These are phyloP conservation scores for Thymelicus lineola DNA, from an alignment of 2,888 invertebrate species.

Conservation along the genomic window DNA sequence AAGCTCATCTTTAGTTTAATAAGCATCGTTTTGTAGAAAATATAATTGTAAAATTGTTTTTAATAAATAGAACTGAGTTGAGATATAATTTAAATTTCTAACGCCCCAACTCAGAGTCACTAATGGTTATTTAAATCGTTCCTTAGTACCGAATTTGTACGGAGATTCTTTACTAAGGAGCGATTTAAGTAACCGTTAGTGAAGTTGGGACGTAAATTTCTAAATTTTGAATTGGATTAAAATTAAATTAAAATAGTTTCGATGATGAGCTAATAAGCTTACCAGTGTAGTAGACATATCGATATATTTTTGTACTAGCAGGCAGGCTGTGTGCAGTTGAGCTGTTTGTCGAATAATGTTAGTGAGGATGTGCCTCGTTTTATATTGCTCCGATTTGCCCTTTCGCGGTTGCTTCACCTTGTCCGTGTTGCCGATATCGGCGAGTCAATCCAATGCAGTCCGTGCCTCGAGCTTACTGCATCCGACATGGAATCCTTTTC, in stretches of 20 bases:
- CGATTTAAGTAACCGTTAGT: too few relatives aligned
- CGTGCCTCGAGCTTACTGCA: slow-evolving; percentile 56
- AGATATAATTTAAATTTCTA: too few relatives aligned
- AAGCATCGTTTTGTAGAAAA: too few relatives aligned
- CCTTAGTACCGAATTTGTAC: too few relatives aligned
- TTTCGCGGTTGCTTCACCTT: slow-evolving; percentile 83
- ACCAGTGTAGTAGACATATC: slow-evolving; percentile 69
- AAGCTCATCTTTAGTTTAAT: too few relatives aligned
- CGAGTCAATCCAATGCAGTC: slow-evolving; percentile 61
- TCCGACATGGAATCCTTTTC: slow-evolving; percentile 43
- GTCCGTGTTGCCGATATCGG: slow-evolving; percentile 70
- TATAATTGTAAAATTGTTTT: too few relatives aligned
- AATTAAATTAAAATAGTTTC: not conserved
- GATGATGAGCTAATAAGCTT: slow-evolving; percentile 52
- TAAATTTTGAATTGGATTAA: not conserved
- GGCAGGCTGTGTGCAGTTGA: slow-evolving; percentile 63
- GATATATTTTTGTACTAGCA: slow-evolving; percentile 52
- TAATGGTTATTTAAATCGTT: too few relatives aligned
- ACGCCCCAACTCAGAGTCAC: too few relatives aligned
- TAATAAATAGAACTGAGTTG: too few relatives aligned
- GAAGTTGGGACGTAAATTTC: too few relatives aligned
- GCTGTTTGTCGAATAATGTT: slow-evolving; percentile 74
- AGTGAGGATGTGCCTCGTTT: slow-evolving; percentile 79
- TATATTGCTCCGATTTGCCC: slow-evolving; percentile 82
- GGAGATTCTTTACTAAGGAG: too few relatives aligned